Evolutionary conservation across 2,797 vertebrate genomes (phyloP).

Genomic region (Apogon hyalosoma): DNA sequence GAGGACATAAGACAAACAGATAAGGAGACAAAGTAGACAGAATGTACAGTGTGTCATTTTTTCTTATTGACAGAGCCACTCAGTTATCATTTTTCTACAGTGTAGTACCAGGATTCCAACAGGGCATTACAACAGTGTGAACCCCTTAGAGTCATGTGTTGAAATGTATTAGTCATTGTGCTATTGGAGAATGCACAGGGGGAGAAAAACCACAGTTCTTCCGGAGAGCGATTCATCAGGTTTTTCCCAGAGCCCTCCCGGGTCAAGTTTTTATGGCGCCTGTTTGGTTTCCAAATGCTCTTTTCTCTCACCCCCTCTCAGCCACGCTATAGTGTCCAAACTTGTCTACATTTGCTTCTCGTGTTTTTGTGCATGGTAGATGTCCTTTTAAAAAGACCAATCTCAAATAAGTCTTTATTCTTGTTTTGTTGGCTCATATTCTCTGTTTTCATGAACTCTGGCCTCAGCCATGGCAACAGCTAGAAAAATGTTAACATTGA

Average conservation of each 20-base stretch:
- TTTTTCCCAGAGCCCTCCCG: slow-evolving; percentile 99
- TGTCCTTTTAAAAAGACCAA: slow-evolving; percentile 96
- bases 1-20: too few relatives aligned
- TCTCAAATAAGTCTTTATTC: slow-evolving; percentile 99
- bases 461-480: slow-evolving; percentile 98
- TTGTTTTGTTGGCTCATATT: slow-evolving; percentile 98
- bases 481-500: slow-evolving; percentile 99
- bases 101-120: slow-evolving; percentile 85
- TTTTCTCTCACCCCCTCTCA: slow-evolving; percentile 89
- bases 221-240: slow-evolving; percentile 92
- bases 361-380: slow-evolving; percentile 97
- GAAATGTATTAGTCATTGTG: slow-evolving; percentile 93
- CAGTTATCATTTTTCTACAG: slow-evolving; percentile 72
- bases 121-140: slow-evolving; percentile 86
- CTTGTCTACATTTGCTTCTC: slow-evolving; percentile 99
- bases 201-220: slow-evolving; percentile 91
- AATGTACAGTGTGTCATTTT: background rate
- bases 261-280: slow-evolving; percentile 98
- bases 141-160: slow-evolving; percentile 92
- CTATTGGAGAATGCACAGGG: slow-evolving; percentile 85
- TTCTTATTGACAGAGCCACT: slow-evolving; percentile 13
- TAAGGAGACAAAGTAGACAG: background rate
- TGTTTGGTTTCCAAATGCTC: slow-evolving; percentile 98
- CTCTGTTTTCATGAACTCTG: slow-evolving; percentile 99
- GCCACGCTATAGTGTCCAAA: slow-evolving; percentile 92